Percentiles rank a stretch among this genome's conserved stretches.
Conservation (phyloP, 1,140 invertebrate genomes). For the Drosophila repletoides region DNA sequence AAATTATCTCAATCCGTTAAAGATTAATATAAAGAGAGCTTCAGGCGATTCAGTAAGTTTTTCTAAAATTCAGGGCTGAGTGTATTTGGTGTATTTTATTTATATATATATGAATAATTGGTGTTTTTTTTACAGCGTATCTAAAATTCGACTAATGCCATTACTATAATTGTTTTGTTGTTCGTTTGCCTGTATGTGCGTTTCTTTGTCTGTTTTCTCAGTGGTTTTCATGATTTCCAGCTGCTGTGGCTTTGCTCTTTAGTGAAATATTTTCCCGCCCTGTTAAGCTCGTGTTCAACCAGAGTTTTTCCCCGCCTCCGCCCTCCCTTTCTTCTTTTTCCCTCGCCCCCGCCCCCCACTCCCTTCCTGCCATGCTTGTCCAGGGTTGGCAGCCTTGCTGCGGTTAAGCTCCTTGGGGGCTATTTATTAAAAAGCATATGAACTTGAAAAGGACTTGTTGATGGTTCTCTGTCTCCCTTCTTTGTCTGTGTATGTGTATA, state of each 20-base stretch:
- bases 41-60: too few relatives aligned
- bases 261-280: conserved; percentile 42
- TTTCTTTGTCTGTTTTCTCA: conserved; percentile 37
- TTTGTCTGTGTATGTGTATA: conserved; percentile 16
- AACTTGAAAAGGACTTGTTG: conserved; percentile 80
- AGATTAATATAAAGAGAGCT: too few relatives aligned
- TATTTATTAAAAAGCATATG: conserved; percentile 81
- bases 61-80: too few relatives aligned
- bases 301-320: background rate
- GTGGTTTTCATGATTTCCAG: conserved; percentile 61
- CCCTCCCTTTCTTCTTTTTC: background rate
- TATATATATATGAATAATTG: conserved; percentile 4
- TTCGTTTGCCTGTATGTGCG: conserved; percentile 1
- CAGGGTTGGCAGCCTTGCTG: conserved; percentile 13
- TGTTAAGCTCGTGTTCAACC: conserved; percentile 54
- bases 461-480: conserved; percentile 47
- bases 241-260: conserved; percentile 62
- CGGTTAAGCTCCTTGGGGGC: conserved; percentile 72
- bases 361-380: background rate
- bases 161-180: background rate
- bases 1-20: too few relatives aligned
- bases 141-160: background rate
- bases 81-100: background rate
- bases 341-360: background rate
- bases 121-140: conserved; percentile 8